Percentiles rank a stretch among this genome's conserved stretches.
Conservation (phyloP, 2,113 vertebrate species). For the Etheostoma spectabile region DNA sequence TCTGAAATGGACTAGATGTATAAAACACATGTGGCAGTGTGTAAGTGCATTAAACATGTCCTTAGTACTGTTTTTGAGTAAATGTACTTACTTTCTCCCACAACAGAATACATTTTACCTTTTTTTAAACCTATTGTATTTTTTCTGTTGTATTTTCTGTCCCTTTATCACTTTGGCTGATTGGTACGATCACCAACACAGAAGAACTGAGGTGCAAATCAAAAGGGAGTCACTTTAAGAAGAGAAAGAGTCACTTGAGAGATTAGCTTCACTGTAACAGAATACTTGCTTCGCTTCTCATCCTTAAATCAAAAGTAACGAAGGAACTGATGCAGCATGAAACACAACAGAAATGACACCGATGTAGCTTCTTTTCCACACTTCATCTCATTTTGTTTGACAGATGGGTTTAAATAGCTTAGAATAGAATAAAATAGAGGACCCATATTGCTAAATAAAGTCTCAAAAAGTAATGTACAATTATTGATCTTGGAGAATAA, state of each 20-base stretch:
- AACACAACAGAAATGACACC: slow-evolving; percentile 14
- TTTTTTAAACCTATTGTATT: neutral
- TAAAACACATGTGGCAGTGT: neutral
- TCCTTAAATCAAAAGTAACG: slow-evolving; percentile 33
- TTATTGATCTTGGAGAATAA: neutral
- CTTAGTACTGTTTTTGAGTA: too few relatives aligned
- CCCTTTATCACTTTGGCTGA: neutral
- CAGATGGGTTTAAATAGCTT: neutral
- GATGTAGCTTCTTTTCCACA: neutral
- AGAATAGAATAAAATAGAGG: neutral
- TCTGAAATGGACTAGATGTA: neutral
- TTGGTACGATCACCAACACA: neutral
- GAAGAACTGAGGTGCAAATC: neutral
- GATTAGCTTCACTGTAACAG: slow-evolving; percentile 22
- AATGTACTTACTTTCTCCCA: too few relatives aligned
- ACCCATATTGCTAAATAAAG: neutral
- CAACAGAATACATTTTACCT: too few relatives aligned
- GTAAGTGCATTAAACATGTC: too few relatives aligned
- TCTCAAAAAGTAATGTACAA: neutral
- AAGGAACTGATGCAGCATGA: neutral
- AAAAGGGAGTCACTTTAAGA: accelerated
- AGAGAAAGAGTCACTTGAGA: neutral
- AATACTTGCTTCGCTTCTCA: neutral
- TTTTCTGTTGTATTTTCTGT: neutral
- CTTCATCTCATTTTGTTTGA: neutral